These are phyloP conservation scores for Corythaixoides concolor DNA, from an alignment of 2,113 vertebrate genomes.

Conservation along the genomic window DNA sequence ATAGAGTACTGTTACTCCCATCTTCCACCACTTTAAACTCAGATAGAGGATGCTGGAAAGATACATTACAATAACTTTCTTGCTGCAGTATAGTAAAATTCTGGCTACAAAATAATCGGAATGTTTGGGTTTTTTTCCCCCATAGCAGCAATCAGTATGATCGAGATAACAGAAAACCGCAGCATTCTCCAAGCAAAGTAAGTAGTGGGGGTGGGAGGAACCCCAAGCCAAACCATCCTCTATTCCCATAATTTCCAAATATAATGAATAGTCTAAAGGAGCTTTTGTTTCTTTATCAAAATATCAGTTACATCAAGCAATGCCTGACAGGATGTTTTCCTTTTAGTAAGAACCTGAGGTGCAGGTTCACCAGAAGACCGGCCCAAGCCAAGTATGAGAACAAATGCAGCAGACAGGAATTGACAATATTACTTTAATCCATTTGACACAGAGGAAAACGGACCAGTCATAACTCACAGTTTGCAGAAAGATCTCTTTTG, in stretches of 20 bases:
- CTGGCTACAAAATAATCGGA: neutral
- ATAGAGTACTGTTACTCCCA: neutral
- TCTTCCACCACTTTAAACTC: neutral
- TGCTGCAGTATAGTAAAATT: neutral
- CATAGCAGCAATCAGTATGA: neutral
- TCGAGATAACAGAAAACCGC: neutral
- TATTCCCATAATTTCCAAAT: neutral
- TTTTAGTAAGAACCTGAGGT: neutral
- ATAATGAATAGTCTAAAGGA: neutral
- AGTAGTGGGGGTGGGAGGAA: too few species aligned
- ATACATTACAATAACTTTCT: neutral
- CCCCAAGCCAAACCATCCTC: neutral
- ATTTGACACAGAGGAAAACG: slow-evolving; percentile 8
- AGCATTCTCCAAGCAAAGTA: neutral
- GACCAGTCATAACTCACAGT: slow-evolving; percentile 24
- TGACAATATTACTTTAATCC: neutral
- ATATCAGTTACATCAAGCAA: neutral
- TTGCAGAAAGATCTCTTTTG: slow-evolving; percentile 25
- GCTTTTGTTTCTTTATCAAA: neutral
- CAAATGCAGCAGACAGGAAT: neutral
- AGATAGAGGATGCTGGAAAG: neutral
- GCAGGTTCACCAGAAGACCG: neutral
- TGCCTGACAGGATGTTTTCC: neutral
- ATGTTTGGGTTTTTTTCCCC: neutral
- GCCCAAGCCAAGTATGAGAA: neutral